Evolutionary conservation across 1,140 invertebrate species (phyloP).

Genomic region (Dreissena polymorpha): DNA sequence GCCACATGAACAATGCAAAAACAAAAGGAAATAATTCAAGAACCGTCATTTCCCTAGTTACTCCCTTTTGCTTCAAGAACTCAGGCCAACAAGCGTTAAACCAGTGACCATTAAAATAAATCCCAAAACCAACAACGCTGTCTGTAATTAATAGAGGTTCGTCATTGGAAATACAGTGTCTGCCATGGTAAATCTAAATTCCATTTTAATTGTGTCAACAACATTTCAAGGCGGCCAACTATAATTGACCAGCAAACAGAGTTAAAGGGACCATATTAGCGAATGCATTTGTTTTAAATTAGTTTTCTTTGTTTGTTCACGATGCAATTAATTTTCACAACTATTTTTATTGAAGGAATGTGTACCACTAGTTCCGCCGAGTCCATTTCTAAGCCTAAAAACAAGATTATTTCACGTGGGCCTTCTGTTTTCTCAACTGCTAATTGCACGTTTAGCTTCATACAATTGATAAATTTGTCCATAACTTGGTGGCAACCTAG

Average conservation of each 20-base stretch:
- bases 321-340: not conserved
- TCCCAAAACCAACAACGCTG: too few relatives aligned
- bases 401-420: constrained; percentile 16
- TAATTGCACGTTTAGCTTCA: constrained; percentile 38
- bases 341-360: not conserved
- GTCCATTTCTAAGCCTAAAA: constrained; percentile 38
- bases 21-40: too few relatives aligned
- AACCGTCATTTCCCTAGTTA: too few relatives aligned
- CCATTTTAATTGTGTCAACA: too few relatives aligned
- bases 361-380: constrained; percentile 16
- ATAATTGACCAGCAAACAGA: constrained; percentile 33
- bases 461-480: not conserved
- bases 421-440: constrained; percentile 51
- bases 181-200: too few relatives aligned
- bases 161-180: too few relatives aligned
- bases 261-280: constrained; percentile 41
- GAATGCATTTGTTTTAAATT: constrained; percentile 41
- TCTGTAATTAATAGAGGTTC: too few relatives aligned
- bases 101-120: too few relatives aligned
- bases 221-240: not conserved
- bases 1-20: too few relatives aligned
- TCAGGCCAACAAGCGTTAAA: too few relatives aligned
- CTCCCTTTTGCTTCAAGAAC: too few relatives aligned
- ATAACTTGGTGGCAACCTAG: constrained; percentile 14
- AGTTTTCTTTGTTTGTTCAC: not conserved